Evolutionary conservation across 2,888 invertebrate species (phyloP), one percentile per base, ranked within the genome.

Genomic region (Drosophila rellima): DNA sequence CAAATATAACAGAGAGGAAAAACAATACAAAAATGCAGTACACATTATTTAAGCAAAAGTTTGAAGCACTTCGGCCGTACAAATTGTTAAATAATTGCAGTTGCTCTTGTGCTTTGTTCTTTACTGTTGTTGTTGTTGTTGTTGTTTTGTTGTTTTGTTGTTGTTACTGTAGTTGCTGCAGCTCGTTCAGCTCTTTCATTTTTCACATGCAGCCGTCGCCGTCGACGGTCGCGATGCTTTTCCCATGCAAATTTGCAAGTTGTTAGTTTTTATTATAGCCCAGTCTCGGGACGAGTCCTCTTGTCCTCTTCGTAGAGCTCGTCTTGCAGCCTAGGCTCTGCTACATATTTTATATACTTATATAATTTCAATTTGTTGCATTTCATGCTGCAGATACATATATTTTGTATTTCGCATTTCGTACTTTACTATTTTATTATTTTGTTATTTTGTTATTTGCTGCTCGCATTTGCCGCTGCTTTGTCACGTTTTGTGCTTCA

Each of bases 61-160:
- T 82, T 82, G 68, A 74, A 82, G 81, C 62, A 83, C 86, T 81
- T 86, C 67, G 56, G 63, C 75, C 76, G 65, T 54, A 70, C 82
- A 85, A 85, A 82, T 85, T 85, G 82, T 85, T 85, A 80, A 83
- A 88, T 88, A 82, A 82, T 85, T 82, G 88, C 80, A 70, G 65
- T 82, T 84, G 71, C 68, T 79, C 80, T 65, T 64, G 37, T 47
- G 54, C 61, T 54, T 55, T 59, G 64, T 55, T 70, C 37, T 56
- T 63, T 45, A 50, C 37, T 37, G 44, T 55, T 51, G 62, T 26
- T 52, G 33, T 17, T 33, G 13, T 23, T 56, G 37, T 37, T 55
- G 62, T 68, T 67, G 65, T 47, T 63, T 26, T 52, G 33, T 17
- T 33, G 13, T 23, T 56, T 37, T 55, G 62, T 68, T 67, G 65